Conservation (phyloP, 2,113 vertebrate genomes). For the Labrus mixtus region DNA sequence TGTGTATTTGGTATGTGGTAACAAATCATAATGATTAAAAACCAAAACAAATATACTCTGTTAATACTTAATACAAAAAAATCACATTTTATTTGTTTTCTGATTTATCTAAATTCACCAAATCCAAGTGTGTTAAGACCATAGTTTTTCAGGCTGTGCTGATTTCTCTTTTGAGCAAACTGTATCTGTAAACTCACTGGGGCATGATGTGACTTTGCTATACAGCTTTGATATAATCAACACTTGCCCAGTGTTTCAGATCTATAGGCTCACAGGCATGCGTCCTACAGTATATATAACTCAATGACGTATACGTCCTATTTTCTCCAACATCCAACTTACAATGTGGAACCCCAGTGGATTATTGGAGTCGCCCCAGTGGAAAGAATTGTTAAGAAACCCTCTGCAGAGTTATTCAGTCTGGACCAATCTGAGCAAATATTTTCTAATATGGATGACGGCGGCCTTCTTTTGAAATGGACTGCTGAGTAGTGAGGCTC, state of each 20-base stretch:
- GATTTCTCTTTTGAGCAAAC: neutral
- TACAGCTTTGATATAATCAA: neutral
- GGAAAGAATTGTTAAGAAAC: slow-evolving; percentile 54
- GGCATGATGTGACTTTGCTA: neutral
- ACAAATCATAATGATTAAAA: too few species aligned
- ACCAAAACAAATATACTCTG: too few species aligned
- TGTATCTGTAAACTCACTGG: neutral
- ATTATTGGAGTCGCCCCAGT: slow-evolving; percentile 54
- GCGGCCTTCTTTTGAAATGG: slow-evolving; percentile 62
- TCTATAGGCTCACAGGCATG: neutral
- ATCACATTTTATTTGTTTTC: too few species aligned
- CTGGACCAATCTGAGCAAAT: slow-evolving; percentile 46
- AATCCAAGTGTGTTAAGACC: too few species aligned
- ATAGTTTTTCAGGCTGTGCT: too few species aligned
- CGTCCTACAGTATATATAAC: slow-evolving; percentile 15
- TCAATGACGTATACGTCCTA: slow-evolving; percentile 40
- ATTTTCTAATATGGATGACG: slow-evolving; percentile 50
- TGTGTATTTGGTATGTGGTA: too few species aligned
- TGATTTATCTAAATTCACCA: too few species aligned
- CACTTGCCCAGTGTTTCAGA: neutral
- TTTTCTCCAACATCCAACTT: slow-evolving; percentile 27
- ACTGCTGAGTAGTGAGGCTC: slow-evolving; percentile 63
- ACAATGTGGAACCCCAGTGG: slow-evolving; percentile 19
- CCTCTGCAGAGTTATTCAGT: slow-evolving; percentile 31
- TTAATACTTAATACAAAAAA: too few species aligned